Evolutionary conservation across 2,888 invertebrate species (phyloP).

Genomic region (Eupithecia vulgata): DNA sequence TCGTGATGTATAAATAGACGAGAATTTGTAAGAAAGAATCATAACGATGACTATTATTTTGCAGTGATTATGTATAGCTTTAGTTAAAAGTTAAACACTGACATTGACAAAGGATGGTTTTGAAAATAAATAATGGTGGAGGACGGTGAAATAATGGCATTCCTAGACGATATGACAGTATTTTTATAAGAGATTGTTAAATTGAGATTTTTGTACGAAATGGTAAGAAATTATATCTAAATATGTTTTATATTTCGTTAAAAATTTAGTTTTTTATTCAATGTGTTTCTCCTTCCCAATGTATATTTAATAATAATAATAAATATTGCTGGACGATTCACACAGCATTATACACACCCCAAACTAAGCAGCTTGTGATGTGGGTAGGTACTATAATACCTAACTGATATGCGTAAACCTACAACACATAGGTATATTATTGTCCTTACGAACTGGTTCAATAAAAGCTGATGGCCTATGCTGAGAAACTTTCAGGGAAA

Average conservation of each 20-base stretch:
- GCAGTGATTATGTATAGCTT: neutral
- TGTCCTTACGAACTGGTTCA: too few species aligned
- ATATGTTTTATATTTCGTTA: conserved; percentile 52
- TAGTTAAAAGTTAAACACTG: neutral
- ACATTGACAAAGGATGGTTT: neutral
- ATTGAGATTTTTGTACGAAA: conserved; percentile 49
- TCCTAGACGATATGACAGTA: conserved; percentile 8
- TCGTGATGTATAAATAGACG: neutral
- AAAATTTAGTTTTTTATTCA: conserved; percentile 35
- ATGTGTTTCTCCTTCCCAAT: neutral
- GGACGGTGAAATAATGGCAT: neutral
- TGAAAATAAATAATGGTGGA: conserved; percentile 4
- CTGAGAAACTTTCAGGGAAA: too few species aligned
- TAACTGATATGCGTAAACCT: too few species aligned
- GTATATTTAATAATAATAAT: too few species aligned
- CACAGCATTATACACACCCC: too few species aligned
- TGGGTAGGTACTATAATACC: too few species aligned
- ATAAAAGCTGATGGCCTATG: too few species aligned
- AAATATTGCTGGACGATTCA: too few species aligned
- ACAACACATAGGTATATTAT: too few species aligned
- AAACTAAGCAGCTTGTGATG: too few species aligned
- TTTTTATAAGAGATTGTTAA: conserved; percentile 46
- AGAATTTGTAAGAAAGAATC: neutral
- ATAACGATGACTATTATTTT: neutral
- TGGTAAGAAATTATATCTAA: conserved; percentile 50